Base-by-base conservation (phyloP, 53 echinoderm and acorn worm species). In the Actinopyga echinites region DNA sequence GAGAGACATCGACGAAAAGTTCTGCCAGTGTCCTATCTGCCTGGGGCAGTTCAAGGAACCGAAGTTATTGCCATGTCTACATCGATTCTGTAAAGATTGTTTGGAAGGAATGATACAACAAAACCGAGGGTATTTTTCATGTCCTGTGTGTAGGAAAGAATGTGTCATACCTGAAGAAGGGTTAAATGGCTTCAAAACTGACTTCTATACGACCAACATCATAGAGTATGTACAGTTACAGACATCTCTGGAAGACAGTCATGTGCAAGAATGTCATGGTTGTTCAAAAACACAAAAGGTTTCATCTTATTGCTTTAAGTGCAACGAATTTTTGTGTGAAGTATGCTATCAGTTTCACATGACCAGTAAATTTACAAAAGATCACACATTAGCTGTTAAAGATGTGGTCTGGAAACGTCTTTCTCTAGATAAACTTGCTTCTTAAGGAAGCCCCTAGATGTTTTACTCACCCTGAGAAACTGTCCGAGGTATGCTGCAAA, bases 1-100 rank as follows among this genome's bases (percentile, higher is more conserved):
- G 6, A 55, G 5, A 30, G 49, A 53, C 8, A 77, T 77, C 31
- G 77, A 77, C 56, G 77, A 28, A 53, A 56, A 56, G 29, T 77
- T 77, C 15, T 56, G 54, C 30, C 77, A 77, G 32, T 77, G 77
- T 49, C 28, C 44, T 25, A 30, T 77, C 8, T 77, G 77, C 19
- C 29, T 77, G 43, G 55, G 53, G 4, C 77, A 77, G 34, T 56
- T 44, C 31, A 29, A 77, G 29, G 77, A 77, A 52, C 77, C 77
- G 1, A 28, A 54, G 12, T 30, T 32, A 45, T 77, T 77, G 53
- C 22, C 54, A 1, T 77, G 77, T 30, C 56, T 77, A 21, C 77
- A 77, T 42, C 45, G 77, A 32, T 77, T 44, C 55, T 77, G 77
- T 54, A 53, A 30, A 54, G 12, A 54, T 2, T 77, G 77, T 21